Evolutionary conservation across 2,113 vertebrate genomes (phyloP).

Genomic region (Redunca redunca): DNA sequence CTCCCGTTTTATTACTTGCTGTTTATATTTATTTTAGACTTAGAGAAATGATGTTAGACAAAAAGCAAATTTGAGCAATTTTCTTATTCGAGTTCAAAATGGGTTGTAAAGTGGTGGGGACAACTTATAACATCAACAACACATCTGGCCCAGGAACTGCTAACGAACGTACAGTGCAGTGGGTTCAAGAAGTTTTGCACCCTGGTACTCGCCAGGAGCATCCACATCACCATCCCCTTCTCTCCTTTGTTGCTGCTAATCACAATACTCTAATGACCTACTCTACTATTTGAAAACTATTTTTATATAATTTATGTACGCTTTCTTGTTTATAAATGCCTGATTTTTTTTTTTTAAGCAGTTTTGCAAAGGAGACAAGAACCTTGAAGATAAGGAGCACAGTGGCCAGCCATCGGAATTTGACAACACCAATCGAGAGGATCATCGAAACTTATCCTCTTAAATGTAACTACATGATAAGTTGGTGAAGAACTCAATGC

Average conservation of each 20-base stretch:
- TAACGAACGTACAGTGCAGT: not conserved
- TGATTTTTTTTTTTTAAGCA: conserved; percentile 79
- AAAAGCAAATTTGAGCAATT: not conserved
- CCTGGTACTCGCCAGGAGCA: conserved; percentile 74
- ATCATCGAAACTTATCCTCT: not conserved
- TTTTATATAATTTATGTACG: conserved; percentile 97
- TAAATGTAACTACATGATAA: not conserved
- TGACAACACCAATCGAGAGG: not conserved
- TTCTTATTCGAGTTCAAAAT: not conserved
- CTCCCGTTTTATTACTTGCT: not conserved
- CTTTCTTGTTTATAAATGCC: conserved; percentile 95
- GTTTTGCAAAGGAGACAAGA: not conserved
- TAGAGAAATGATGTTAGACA: not conserved
- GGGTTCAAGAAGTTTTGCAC: not conserved
- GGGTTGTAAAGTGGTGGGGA: not conserved
- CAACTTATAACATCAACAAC: not conserved
- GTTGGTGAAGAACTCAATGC: not conserved
- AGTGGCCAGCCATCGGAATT: not conserved
- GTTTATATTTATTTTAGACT: not conserved
- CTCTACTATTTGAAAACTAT: conserved; percentile 93
- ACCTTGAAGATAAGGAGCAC: not conserved
- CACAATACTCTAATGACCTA: conserved; percentile 85
- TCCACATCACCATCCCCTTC: conserved; percentile 78
- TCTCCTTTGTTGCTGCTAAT: conserved; percentile 93
- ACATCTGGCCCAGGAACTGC: not conserved